These are phyloP conservation scores for Amia ocellicauda DNA, from an alignment of 2,113 vertebrate species.

Conservation along the genomic window DNA sequence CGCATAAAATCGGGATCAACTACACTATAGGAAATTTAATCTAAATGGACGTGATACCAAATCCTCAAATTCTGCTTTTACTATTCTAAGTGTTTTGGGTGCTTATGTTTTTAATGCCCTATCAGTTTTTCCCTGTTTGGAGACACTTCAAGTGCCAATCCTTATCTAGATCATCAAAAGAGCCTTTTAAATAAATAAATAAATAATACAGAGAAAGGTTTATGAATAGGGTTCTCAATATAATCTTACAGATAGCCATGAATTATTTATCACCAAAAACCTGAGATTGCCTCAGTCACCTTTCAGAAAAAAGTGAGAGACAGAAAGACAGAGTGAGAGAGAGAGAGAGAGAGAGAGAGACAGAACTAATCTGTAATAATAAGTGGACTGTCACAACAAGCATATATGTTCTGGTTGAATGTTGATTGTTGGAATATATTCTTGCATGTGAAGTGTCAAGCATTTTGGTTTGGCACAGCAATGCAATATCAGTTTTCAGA, in stretches of 20 bases:
- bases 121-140: not conserved
- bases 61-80: not conserved
- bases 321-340: too few species aligned
- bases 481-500: too few species aligned
- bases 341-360: too few species aligned
- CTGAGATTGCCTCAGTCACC: constrained; percentile 1
- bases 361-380: too few species aligned
- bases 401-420: too few species aligned
- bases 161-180: constrained; percentile 20
- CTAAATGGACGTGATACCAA: not conserved
- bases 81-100: not conserved
- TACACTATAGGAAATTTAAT: not conserved
- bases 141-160: constrained; percentile 18
- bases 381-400: too few species aligned
- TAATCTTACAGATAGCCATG: constrained; percentile 14
- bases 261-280: constrained; percentile 15
- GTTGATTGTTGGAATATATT: too few species aligned
- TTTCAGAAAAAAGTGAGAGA: not conserved
- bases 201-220: constrained; percentile 5
- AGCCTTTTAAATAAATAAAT: constrained; percentile 10
- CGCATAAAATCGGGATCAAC: not conserved
- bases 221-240: not conserved
- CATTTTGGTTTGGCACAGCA: too few species aligned
- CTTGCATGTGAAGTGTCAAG: too few species aligned
- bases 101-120: not conserved